Evolutionary conservation across 2,113 vertebrate genomes (phyloP).

Genomic region (Recurvirostra avosetta): DNA sequence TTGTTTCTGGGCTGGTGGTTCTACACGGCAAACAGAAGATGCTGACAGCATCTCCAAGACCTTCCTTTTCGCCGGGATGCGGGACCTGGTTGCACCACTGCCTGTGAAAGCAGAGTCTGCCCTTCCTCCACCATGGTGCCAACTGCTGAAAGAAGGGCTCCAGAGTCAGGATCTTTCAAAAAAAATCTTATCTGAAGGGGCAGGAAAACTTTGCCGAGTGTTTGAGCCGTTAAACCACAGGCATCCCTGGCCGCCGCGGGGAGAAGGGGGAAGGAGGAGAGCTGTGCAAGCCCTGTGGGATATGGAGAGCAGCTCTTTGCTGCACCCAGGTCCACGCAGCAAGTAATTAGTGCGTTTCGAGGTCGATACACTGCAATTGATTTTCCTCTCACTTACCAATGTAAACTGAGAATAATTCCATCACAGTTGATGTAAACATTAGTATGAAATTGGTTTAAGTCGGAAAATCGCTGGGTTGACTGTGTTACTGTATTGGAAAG

Average conservation of each 20-base stretch:
- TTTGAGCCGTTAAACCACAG: neutral
- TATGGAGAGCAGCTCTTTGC: neutral
- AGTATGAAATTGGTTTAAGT: neutral
- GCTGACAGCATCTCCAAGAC: neutral
- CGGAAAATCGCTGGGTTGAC: neutral
- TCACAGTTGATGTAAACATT: conserved; percentile 9
- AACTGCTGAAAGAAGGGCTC: neutral
- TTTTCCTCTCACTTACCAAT: neutral
- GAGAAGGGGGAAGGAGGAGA: neutral
- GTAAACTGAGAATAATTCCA: conserved; percentile 26
- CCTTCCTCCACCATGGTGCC: rapidly evolving
- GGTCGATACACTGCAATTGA: neutral
- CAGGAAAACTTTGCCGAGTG: neutral
- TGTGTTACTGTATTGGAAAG: neutral
- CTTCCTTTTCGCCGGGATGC: neutral
- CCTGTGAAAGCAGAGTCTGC: neutral
- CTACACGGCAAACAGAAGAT: neutral
- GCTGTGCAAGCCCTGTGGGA: neutral
- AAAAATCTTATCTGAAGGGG: neutral
- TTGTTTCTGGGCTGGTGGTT: rapidly evolving
- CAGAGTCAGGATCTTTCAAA: neutral
- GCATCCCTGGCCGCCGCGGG: rapidly evolving
- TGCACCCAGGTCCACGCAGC: neutral
- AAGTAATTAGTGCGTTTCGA: neutral
- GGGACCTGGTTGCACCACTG: neutral